Evolutionary conservation across 1,140 invertebrate genomes (phyloP).

Genomic region (Papilio polyxenes): DNA sequence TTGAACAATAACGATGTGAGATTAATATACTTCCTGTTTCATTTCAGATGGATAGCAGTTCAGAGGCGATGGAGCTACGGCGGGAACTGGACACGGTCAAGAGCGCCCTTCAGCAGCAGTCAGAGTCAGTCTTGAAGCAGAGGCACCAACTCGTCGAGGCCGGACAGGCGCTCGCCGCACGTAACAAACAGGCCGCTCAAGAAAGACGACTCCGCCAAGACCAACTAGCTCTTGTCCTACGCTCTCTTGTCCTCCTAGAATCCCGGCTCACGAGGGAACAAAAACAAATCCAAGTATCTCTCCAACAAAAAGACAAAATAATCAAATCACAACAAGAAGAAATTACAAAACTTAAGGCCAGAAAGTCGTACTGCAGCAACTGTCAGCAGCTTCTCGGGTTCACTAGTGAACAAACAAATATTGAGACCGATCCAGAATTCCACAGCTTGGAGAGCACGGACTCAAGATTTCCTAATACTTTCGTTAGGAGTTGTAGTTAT

Average conservation of each 20-base stretch:
- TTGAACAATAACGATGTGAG: not conserved
- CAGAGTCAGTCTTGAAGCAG: constrained; percentile 82
- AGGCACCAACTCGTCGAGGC: constrained; percentile 81
- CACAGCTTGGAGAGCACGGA: constrained; percentile 82
- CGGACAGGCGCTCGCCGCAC: constrained; percentile 82
- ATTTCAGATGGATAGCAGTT: constrained; percentile 83
- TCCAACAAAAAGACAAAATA: constrained; percentile 86
- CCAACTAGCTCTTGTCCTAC: constrained; percentile 84
- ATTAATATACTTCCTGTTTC: constrained; percentile 53
- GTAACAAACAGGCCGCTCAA: constrained; percentile 82
- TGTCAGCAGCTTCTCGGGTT: constrained; percentile 81
- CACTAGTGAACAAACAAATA: constrained; percentile 80
- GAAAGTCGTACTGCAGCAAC: constrained; percentile 81
- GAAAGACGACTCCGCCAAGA: constrained; percentile 84
- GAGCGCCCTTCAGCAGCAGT: constrained; percentile 83
- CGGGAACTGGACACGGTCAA: constrained; percentile 83
- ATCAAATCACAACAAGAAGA: constrained; percentile 86
- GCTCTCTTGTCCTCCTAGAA: constrained; percentile 86
- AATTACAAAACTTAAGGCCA: constrained; percentile 82
- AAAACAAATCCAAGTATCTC: constrained; percentile 84
- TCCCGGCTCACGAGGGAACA: constrained; percentile 88
- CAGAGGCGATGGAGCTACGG: constrained; percentile 79
- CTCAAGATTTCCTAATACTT: constrained; percentile 79
- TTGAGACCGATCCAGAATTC: constrained; percentile 80
- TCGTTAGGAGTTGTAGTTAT: constrained; percentile 81